These are phyloP conservation scores for Oreocharis arfaki DNA, from an alignment of 2,113 vertebrate genomes.

Conservation along the genomic window DNA sequence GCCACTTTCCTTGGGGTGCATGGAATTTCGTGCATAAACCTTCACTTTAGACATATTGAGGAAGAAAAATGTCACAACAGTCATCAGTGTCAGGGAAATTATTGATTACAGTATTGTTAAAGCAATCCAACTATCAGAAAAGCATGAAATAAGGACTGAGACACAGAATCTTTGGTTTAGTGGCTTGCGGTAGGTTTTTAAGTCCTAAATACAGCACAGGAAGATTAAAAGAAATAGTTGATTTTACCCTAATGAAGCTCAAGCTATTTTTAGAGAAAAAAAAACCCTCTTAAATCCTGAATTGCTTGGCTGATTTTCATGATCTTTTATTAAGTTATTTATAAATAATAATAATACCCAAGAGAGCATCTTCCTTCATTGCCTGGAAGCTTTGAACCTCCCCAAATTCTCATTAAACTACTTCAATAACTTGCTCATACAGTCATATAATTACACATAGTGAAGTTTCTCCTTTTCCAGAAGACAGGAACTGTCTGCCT, in stretches of 20 bases:
- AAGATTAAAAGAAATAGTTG: conserved; percentile 24
- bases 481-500: neutral
- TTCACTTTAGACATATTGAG: neutral
- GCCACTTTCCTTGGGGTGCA: no score
- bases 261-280: conserved; percentile 32
- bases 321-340: conserved; percentile 46
- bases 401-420: conserved; percentile 33
- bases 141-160: neutral
- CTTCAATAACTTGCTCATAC: neutral
- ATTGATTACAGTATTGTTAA: neutral
- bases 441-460: neutral
- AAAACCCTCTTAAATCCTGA: neutral
- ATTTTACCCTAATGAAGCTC: conserved; percentile 24
- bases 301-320: conserved; percentile 5
- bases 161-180: neutral
- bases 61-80: neutral
- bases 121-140: neutral
- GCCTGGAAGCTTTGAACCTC: conserved; percentile 39
- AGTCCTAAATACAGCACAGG: neutral
- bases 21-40: neutral
- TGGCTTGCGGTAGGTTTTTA: neutral
- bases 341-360: conserved; percentile 53
- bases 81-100: neutral
- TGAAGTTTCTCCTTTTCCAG: neutral
- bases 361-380: neutral